phyloP scores from a whole-genome alignment of 2,888 invertebrate species.

The Lucinisca nassula region DNA sequence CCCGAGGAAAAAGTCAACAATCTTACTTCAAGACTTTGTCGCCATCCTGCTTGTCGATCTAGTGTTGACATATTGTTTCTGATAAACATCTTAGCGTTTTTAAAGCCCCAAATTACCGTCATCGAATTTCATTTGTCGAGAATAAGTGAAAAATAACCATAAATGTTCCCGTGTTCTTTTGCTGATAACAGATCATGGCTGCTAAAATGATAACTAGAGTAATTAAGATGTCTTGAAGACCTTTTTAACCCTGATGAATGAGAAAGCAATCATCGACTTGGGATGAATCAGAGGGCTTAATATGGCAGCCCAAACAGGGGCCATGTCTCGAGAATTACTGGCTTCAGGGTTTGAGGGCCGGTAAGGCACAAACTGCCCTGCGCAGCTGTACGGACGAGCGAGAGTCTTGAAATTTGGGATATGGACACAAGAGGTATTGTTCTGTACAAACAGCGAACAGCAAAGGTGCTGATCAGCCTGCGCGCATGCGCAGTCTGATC shows the following conservation, averaged over 20 bases:
- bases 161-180: not conserved
- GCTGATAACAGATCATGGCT: not conserved
- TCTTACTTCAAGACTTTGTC: too few relatives aligned
- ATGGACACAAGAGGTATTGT: too few relatives aligned
- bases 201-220: not conserved
- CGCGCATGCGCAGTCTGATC: too few relatives aligned
- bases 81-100: not conserved
- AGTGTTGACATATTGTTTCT: not conserved
- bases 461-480: too few relatives aligned
- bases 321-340: not conserved
- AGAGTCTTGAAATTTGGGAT: not conserved
- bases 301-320: not conserved
- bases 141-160: not conserved
- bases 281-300: not conserved
- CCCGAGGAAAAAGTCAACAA: too few relatives aligned
- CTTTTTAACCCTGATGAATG: not conserved
- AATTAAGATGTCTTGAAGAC: not conserved
- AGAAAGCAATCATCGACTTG: not conserved
- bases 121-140: not conserved
- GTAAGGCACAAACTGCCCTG: not conserved
- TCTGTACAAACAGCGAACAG: too few relatives aligned
- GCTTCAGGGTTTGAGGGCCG: not conserved
- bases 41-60: not conserved
- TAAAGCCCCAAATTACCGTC: conserved; percentile 4
- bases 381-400: not conserved